Evolutionary conservation across 2,797 vertebrate species (phyloP), one percentile per base, ranked within the genome.

Genomic region (Peromyscus nudipes): DNA sequence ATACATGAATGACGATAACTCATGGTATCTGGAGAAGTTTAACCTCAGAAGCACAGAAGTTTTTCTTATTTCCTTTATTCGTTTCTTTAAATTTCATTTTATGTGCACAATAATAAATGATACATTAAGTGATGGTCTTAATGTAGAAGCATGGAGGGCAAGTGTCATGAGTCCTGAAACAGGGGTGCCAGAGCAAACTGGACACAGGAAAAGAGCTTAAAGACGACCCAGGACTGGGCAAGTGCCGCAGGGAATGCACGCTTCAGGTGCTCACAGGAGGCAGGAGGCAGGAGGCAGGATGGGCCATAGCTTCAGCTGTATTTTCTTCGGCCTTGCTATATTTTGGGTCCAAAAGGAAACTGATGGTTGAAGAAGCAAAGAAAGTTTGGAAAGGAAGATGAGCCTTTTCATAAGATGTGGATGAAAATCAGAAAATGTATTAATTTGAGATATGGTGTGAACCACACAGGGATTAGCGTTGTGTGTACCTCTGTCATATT

Each of bases 271-370:
- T 85, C 85, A 2, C n/a, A 64, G 82, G 76, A 92, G 86, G 65
- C 71, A 31, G 82, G 76, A 92, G 86, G 65, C 71, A 31, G 73
- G 90, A 92, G 82, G 71, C 64, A 25, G 31, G 80, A 88, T 73
- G 89, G 92, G 46, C 86, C 89, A 0, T 40, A 86, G 97, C 90
- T 62, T 96, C 87, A 62, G 37, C 93, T 83, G 5, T 95, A 52
- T 97, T 98, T 97, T 65, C 92, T 97, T 98, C 98, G 97, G 96
- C 96, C 89, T 17, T 6, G 31, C 1, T 0, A 52, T 86, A 86
- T 0, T 8, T 80, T 11, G 11, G 67, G 40, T 46, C 43, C 65
- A 64, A 67, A 73, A 84, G 14, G 40, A 86, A 94, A 62, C 62
- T 29, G 55, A 21, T 11, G 6, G 3, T 10, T 17, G 25, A 71